These are phyloP conservation scores for Tachysurus vachellii DNA, from an alignment of 2,113 vertebrate genomes.

Conservation along the genomic window DNA sequence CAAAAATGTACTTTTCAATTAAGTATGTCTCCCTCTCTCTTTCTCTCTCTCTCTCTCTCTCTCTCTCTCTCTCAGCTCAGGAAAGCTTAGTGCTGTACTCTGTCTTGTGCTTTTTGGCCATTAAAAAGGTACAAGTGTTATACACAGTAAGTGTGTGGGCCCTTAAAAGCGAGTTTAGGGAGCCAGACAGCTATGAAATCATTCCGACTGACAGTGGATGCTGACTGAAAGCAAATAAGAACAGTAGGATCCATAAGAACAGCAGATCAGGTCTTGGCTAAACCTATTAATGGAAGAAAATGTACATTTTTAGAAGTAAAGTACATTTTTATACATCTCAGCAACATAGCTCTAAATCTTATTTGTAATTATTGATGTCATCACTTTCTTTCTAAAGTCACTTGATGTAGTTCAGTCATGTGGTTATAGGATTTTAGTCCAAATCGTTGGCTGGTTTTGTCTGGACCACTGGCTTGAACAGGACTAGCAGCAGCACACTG, in stretches of 20 bases:
- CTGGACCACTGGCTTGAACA: constrained; percentile 42
- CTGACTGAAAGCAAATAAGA: constrained; percentile 35
- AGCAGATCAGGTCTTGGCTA: neutral
- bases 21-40: constrained; percentile 42
- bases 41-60: neutral
- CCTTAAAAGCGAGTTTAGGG: constrained; percentile 23
- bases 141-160: constrained; percentile 53
- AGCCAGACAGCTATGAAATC: constrained; percentile 54
- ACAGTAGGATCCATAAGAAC: constrained; percentile 16
- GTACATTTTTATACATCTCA: constrained; percentile 7
- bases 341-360: neutral
- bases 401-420: constrained; percentile 28
- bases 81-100: constrained; percentile 44
- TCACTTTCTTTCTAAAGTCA: constrained; percentile 17
- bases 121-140: constrained; percentile 55
- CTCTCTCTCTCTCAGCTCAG: constrained; percentile 22
- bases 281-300: constrained; percentile 3
- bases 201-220: neutral
- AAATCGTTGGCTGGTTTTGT: constrained; percentile 40
- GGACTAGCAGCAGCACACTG: constrained; percentile 21
- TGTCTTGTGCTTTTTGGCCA: constrained; percentile 55
- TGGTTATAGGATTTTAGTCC: constrained; percentile 45
- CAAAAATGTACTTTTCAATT: constrained; percentile 56
- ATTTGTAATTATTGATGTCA: constrained; percentile 26
- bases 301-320: neutral